Evolutionary conservation across 2,113 vertebrate species (phyloP).

Genomic region (Lampris incognitus): DNA sequence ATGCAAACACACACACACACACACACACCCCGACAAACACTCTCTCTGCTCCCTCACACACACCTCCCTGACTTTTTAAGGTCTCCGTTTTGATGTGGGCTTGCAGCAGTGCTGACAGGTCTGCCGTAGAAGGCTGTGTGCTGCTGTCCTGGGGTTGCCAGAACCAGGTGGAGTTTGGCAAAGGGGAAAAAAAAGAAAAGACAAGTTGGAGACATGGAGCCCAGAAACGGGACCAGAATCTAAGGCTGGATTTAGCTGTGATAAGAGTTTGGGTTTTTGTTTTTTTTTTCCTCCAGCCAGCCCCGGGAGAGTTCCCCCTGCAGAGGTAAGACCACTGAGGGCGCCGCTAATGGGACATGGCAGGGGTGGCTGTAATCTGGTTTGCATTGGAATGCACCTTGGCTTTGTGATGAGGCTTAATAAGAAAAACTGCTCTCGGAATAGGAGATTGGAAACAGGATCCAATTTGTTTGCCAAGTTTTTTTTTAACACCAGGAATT

Average conservation of each 20-base stretch:
- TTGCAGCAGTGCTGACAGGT: slow-evolving; percentile 60
- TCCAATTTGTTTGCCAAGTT: too few species aligned
- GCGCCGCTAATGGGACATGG: slow-evolving; percentile 19
- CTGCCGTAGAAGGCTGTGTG: slow-evolving; percentile 50
- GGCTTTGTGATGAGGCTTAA: slow-evolving; percentile 3
- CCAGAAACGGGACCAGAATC: slow-evolving; percentile 58
- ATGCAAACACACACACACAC: slow-evolving; percentile 21
- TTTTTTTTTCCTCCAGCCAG: slow-evolving; percentile 17
- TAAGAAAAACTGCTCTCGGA: neutral
- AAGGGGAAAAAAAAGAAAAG: slow-evolving; percentile 17
- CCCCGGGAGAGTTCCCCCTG: slow-evolving; percentile 52
- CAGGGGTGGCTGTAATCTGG: slow-evolving; percentile 18
- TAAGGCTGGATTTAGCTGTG: slow-evolving; percentile 57
- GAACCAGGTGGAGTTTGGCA: slow-evolving; percentile 47
- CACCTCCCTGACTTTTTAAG: slow-evolving; percentile 58
- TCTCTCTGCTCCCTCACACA: slow-evolving; percentile 53
- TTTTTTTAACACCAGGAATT: too few species aligned
- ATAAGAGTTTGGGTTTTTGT: slow-evolving; percentile 27
- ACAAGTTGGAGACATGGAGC: slow-evolving; percentile 56
- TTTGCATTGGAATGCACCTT: slow-evolving; percentile 21
- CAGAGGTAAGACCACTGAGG: slow-evolving; percentile 69
- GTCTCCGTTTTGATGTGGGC: slow-evolving; percentile 69
- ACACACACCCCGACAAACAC: slow-evolving; percentile 44
- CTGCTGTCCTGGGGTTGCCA: slow-evolving; percentile 65
- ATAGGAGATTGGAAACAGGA: neutral